Percentiles rank a stretch among this genome's conserved stretches.
These are phyloP conservation scores for Lepidurus apus DNA, from an alignment of 1,140 invertebrate genomes.

Conservation along the genomic window DNA sequence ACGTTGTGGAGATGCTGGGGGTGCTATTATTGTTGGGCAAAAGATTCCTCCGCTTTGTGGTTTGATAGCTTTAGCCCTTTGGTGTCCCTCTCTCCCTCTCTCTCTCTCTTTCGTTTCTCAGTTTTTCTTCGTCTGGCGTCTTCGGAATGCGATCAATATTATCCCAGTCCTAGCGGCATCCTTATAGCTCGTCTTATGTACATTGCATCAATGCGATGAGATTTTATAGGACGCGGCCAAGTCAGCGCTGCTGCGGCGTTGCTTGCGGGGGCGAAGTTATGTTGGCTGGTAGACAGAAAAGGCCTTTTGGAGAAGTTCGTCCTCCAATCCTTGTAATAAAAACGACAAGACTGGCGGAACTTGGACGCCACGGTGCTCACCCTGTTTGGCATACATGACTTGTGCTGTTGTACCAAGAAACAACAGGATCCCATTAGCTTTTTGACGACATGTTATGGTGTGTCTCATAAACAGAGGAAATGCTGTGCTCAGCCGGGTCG, in stretches of 20 bases:
- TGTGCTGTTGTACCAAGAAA: slow-evolving; percentile 1
- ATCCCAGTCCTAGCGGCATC: background rate
- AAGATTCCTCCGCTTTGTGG: background rate
- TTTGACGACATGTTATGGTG: background rate
- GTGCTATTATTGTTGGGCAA: background rate
- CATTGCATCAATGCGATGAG: slow-evolving; percentile 7
- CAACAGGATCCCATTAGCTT: background rate
- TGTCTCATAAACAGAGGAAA: background rate
- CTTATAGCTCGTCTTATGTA: background rate
- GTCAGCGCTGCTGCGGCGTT: background rate
- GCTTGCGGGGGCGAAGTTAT: slow-evolving; percentile 20
- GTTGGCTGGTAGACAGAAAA: background rate
- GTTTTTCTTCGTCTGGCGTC: background rate
- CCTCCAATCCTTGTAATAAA: background rate
- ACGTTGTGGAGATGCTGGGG: background rate
- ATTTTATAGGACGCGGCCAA: background rate
- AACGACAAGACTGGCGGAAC: background rate
- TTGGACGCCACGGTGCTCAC: background rate
- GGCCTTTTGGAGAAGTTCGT: background rate
- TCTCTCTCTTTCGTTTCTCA: background rate
- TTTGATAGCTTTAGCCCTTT: background rate
- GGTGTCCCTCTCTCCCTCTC: background rate
- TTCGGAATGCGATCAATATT: slow-evolving; percentile 15
- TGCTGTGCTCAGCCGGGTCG: background rate
- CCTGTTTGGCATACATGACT: background rate